Conservation (phyloP, 1,140 invertebrate species). For the Myzus persicae region DNA sequence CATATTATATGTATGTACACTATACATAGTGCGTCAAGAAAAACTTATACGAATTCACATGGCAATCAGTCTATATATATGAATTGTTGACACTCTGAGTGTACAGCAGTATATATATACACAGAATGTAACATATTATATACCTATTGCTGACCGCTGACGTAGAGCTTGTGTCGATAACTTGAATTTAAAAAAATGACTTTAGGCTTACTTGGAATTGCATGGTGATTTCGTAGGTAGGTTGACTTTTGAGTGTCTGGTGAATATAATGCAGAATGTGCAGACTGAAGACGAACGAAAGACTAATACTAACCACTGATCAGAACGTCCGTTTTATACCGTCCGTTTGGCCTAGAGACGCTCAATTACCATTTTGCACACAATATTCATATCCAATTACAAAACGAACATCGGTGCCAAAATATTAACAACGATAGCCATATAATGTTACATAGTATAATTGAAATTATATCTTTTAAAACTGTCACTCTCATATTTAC, state of each 20-base stretch:
- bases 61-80: background rate
- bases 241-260: background rate
- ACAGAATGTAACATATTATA: too few relatives aligned
- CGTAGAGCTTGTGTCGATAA: background rate
- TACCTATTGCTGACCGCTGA: too few relatives aligned
- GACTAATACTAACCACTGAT: background rate
- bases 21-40: background rate
- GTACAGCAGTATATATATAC: too few relatives aligned
- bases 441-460: background rate
- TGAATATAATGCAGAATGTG: background rate
- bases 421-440: slow-evolving; percentile 12
- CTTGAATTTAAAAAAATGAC: background rate
- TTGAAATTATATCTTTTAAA: slow-evolving; percentile 7
- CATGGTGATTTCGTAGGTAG: background rate
- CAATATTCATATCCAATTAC: background rate
- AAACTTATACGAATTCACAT: background rate
- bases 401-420: background rate
- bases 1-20: too few relatives aligned
- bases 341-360: slow-evolving; percentile 3
- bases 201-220: slow-evolving; percentile 3
- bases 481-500: background rate
- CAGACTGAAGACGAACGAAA: background rate
- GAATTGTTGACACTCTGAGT: background rate
- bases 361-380: background rate
- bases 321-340: background rate